Conservation (phyloP, 2,113 vertebrate genomes). For the Uropsilus gracilis region DNA sequence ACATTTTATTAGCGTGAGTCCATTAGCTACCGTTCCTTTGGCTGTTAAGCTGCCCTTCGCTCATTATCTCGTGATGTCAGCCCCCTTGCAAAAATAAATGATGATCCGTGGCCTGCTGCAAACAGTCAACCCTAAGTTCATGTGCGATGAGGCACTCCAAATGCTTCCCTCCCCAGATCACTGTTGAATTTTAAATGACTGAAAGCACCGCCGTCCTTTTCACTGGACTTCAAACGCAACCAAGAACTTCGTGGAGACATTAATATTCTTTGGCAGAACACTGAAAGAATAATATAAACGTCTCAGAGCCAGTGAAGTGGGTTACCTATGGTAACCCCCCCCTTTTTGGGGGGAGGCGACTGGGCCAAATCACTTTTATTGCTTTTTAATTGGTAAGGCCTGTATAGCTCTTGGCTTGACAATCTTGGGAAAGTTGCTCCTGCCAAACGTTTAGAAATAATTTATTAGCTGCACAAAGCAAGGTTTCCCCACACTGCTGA, state of each 20-base stretch:
- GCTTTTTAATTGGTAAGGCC: neutral
- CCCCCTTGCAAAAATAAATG: neutral
- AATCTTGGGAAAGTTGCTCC: neutral
- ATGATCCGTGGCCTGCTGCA: neutral
- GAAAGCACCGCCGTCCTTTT: neutral
- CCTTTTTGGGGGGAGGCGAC: neutral
- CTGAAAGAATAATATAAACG: conserved; percentile 1
- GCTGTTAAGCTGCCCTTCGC: neutral
- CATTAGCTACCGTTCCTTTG: neutral
- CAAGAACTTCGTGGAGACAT: neutral
- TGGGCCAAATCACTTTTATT: neutral
- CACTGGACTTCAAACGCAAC: neutral
- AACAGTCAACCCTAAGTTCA: neutral
- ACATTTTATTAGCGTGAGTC: neutral
- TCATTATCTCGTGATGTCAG: neutral
- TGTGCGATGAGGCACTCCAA: conserved; percentile 5
- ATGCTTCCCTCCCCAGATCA: neutral
- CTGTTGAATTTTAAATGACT: neutral
- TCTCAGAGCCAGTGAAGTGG: conserved; percentile 16
- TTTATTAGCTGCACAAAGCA: neutral
- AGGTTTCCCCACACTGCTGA: too few species aligned
- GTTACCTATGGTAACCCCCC: neutral
- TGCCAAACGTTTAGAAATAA: conserved; percentile 21
- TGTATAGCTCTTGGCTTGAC: neutral
- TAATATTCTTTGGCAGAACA: conserved; percentile 30